phyloP scores from a whole-genome alignment of 2,888 invertebrate genomes.

The Belgica antarctica region DNA sequence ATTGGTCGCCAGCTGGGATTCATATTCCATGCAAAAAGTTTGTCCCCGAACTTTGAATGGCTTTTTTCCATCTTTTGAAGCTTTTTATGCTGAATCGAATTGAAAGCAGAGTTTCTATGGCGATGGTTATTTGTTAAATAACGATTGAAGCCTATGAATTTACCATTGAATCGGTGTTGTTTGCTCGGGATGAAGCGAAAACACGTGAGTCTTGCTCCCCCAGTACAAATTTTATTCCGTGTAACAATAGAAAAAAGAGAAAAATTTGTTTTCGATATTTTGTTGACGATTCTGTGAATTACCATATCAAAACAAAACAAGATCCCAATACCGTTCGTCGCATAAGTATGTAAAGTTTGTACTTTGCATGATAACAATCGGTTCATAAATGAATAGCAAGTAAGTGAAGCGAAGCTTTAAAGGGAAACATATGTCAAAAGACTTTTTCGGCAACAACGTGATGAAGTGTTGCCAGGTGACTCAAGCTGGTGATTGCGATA shows the following conservation, averaged over 20 bases:
- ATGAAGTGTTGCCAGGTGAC: too few species aligned
- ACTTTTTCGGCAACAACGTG: too few species aligned
- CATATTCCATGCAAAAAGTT: background rate
- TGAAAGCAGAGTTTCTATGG: background rate
- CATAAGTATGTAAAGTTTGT: background rate
- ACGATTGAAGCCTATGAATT: conserved; percentile 25
- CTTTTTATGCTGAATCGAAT: background rate
- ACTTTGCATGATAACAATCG: background rate
- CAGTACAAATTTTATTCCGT: background rate
- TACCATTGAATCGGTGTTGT: background rate
- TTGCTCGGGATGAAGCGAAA: background rate
- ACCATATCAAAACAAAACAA: too few species aligned
- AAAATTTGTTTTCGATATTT: conserved; percentile 26
- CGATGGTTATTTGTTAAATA: conserved; percentile 20
- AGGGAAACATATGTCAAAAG: too few species aligned
- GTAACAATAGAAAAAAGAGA: conserved; percentile 6
- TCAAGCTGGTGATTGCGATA: too few species aligned
- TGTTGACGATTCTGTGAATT: conserved; percentile 6
- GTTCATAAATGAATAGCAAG: background rate
- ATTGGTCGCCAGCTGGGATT: conserved; percentile 14
- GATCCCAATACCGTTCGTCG: too few species aligned
- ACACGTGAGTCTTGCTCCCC: conserved; percentile 10
- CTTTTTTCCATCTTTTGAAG: too few species aligned
- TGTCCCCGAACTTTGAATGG: background rate
- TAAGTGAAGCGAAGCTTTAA: too few species aligned